Percentiles rank a stretch among this genome's conserved stretches.
Evolutionary conservation across 2,113 vertebrate species (phyloP).

Genomic region (Buteo buteo): DNA sequence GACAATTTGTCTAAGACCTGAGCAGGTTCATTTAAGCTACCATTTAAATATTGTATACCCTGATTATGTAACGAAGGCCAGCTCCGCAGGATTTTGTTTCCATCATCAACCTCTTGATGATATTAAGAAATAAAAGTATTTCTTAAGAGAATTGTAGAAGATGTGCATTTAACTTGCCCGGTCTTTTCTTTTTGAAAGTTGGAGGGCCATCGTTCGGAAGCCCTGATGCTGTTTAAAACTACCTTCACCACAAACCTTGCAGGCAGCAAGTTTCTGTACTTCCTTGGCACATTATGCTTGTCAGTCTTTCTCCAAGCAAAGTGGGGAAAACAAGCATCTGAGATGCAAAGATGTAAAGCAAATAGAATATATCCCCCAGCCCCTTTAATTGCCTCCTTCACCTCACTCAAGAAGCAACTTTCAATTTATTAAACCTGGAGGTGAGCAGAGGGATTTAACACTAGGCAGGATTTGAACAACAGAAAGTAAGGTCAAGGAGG

Average conservation of each 20-base stretch:
- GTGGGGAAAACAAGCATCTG: background rate
- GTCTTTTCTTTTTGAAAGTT: background rate
- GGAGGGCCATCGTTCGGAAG: background rate
- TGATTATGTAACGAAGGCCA: background rate
- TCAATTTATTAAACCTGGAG: slow-evolving; percentile 34
- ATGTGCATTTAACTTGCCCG: background rate
- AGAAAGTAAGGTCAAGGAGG: slow-evolving; percentile 35
- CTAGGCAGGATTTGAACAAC: background rate
- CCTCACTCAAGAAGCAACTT: slow-evolving; percentile 4
- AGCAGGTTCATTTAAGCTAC: slow-evolving; percentile 15
- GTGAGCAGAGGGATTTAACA: slow-evolving; percentile 4
- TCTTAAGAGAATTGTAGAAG: background rate
- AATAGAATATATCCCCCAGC: background rate
- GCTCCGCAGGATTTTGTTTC: background rate
- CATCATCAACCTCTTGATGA: background rate
- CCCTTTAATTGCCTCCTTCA: background rate
- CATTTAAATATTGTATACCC: background rate
- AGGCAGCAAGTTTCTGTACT: slow-evolving; percentile 19
- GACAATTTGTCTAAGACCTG: slow-evolving; percentile 42
- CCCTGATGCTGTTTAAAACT: background rate
- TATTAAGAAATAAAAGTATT: background rate
- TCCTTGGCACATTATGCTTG: background rate
- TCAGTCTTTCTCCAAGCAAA: slow-evolving; percentile 35
- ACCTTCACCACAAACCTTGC: background rate
- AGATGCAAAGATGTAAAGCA: slow-evolving; percentile 10